Evolutionary conservation across 2,797 vertebrate species (phyloP).

Genomic region (Tinamus major): DNA sequence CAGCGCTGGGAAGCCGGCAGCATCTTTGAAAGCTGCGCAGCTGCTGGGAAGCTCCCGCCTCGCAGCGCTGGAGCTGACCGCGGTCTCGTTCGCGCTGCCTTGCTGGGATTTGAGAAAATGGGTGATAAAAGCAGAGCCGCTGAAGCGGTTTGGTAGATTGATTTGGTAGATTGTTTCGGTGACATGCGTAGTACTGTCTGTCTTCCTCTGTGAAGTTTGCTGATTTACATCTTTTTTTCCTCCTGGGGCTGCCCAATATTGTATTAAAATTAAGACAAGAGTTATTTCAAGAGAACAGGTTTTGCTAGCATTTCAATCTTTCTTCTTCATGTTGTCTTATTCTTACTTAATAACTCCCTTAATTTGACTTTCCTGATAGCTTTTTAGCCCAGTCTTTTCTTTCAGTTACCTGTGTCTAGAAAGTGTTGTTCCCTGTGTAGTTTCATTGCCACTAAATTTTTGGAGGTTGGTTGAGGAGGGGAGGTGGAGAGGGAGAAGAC

Average conservation of each 20-base stretch:
- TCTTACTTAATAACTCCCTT: neutral
- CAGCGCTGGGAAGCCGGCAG: neutral
- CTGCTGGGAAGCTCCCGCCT: neutral
- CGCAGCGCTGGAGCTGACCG: neutral
- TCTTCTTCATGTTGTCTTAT: neutral
- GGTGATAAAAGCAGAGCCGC: slow-evolving; percentile 1
- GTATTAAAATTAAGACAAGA: neutral
- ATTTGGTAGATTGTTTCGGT: neutral
- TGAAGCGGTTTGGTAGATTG: neutral
- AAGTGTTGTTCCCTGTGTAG: neutral
- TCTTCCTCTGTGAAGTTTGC: neutral
- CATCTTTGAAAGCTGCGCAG: neutral
- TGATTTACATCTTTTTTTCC: neutral
- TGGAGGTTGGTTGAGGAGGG: neutral
- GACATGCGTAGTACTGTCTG: neutral
- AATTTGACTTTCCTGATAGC: neutral
- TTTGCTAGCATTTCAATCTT: slow-evolving; percentile 5
- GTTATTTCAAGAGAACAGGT: neutral
- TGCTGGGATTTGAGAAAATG: neutral
- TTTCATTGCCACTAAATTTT: neutral
- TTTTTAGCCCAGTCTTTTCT: neutral
- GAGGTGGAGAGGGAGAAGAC: neutral
- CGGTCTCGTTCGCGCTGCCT: neutral
- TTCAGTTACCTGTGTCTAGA: neutral
- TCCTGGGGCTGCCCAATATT: neutral